These are phyloP conservation scores for Ctenicera cuprea DNA, from an alignment of 2,888 invertebrate genomes.

Conservation along the genomic window DNA sequence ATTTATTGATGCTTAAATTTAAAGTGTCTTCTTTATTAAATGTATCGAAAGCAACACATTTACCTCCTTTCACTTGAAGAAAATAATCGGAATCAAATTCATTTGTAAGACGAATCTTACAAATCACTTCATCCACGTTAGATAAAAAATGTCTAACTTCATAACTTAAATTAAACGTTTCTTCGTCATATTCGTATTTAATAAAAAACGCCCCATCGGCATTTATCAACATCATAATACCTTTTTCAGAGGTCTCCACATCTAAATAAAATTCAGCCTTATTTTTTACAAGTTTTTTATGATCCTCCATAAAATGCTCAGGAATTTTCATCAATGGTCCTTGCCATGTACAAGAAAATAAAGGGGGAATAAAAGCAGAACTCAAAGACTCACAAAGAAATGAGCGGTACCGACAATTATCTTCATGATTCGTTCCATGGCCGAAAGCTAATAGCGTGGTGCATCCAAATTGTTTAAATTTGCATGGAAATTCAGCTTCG, in stretches of 20 bases:
- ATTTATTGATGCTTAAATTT: conserved; percentile 14
- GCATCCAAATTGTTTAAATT: conserved; percentile 42
- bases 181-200: conserved; percentile 5
- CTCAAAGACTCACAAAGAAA: conserved; percentile 4
- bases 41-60: conserved; percentile 10
- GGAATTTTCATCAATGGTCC: conserved; percentile 5
- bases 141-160: neutral
- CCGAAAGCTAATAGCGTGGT: neutral
- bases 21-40: neutral
- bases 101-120: conserved; percentile 26
- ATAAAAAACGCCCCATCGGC: too few species aligned
- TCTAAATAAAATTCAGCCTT: conserved; percentile 3
- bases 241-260: neutral
- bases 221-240: neutral
- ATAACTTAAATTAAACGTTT: neutral
- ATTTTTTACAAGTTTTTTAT: neutral
- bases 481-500: conserved; percentile 64
- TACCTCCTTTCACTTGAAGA: conserved; percentile 18
- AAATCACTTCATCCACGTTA: neutral
- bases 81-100: conserved; percentile 8
- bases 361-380: too few species aligned
- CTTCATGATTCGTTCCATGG: conserved; percentile 18
- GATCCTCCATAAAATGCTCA: neutral
- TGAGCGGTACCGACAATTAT: conserved; percentile 17
- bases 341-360: conserved; percentile 31